These are phyloP conservation scores for Pseudochirops corinnae DNA, from an alignment of 2,797 vertebrate species.

Conservation along the genomic window DNA sequence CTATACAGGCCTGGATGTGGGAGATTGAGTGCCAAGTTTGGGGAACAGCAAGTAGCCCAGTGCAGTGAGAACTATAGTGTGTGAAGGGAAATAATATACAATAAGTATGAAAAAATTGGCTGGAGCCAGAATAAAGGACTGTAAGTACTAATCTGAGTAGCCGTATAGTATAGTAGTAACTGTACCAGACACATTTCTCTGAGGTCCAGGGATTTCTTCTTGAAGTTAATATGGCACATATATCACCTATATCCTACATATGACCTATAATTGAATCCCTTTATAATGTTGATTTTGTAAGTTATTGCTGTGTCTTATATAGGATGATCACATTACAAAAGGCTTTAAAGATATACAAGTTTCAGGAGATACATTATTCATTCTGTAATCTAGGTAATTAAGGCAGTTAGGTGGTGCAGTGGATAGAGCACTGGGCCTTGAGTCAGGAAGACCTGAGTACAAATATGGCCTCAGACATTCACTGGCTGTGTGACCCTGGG, in stretches of 20 bases:
- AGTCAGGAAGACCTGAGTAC: neutral
- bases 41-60: neutral
- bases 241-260: too few species aligned
- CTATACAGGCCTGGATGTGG: neutral
- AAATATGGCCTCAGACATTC: neutral
- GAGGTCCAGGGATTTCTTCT: neutral
- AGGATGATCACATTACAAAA: neutral
- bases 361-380: neutral
- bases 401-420: neutral
- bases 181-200: neutral
- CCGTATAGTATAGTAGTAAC: too few species aligned
- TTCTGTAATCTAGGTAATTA: neutral
- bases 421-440: neutral
- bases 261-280: neutral
- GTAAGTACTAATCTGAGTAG: neutral
- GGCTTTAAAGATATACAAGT: neutral
- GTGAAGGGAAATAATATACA: neutral
- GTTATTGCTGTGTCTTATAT: neutral
- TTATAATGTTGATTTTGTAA: neutral
- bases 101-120: neutral
- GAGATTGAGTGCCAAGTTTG: neutral
- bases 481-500: neutral
- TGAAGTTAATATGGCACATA: too few species aligned
- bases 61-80: neutral
- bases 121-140: neutral